Percentiles rank a stretch among this genome's conserved stretches.
phyloP scores from a whole-genome alignment of 2,113 vertebrate genomes.

The Pycnonotus jocosus region DNA sequence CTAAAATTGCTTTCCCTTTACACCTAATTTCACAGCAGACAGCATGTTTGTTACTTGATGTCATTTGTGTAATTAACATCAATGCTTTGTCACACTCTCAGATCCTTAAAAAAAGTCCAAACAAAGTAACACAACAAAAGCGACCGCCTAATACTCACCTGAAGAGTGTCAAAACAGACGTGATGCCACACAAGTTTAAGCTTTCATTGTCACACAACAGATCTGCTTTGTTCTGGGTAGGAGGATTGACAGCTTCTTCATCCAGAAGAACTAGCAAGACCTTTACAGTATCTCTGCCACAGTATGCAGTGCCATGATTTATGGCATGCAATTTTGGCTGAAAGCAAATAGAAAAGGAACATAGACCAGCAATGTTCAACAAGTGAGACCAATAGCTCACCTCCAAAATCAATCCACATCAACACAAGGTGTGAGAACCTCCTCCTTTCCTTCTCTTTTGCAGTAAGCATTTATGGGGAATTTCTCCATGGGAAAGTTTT shows the following conservation, averaged over 20 bases:
- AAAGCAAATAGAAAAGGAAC: conserved; percentile 33
- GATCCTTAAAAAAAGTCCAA: background rate
- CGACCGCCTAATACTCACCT: conserved; percentile 67
- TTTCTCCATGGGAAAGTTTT: background rate
- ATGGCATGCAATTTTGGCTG: conserved; percentile 86
- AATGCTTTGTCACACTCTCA: background rate
- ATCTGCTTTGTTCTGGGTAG: conserved; percentile 82
- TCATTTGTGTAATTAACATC: background rate
- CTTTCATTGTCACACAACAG: conserved; percentile 77
- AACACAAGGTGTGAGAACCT: background rate
- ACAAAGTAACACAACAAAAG: background rate
- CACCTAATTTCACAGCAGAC: background rate
- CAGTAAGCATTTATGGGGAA: background rate
- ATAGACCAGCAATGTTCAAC: background rate
- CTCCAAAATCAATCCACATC: background rate
- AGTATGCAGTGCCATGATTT: conserved; percentile 87
- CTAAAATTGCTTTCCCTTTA: background rate
- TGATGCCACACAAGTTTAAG: conserved; percentile 47
- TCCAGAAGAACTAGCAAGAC: conserved; percentile 83
- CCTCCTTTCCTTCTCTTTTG: background rate
- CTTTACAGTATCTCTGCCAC: conserved; percentile 88
- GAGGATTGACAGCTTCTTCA: conserved; percentile 78
- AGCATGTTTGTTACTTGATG: background rate
- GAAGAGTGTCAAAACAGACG: conserved; percentile 78
- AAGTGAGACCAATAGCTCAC: background rate